Conservation (phyloP, 2,888 invertebrate genomes). For the Eristalis tenax region DNA sequence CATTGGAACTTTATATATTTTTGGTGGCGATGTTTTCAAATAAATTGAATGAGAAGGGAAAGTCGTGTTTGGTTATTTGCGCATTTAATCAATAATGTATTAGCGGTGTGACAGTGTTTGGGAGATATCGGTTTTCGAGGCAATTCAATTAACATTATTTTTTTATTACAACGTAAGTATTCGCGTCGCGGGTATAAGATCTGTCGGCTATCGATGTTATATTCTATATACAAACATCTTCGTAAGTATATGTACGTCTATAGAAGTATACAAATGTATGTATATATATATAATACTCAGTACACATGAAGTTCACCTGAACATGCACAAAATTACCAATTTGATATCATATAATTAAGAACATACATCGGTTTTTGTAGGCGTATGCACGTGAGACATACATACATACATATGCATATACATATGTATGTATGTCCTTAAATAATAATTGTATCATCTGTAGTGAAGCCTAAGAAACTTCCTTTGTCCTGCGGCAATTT, state of each 20-base stretch:
- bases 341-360: neutral
- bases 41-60: constrained; percentile 44
- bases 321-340: neutral
- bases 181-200: neutral
- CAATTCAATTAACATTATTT: constrained; percentile 64
- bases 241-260: neutral
- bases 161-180: constrained; percentile 14
- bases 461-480: neutral
- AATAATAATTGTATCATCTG: neutral
- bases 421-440: neutral
- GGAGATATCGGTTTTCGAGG: constrained; percentile 55
- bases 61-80: constrained; percentile 56
- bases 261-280: neutral
- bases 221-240: too few relatives aligned
- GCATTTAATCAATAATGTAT: constrained; percentile 69
- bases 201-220: neutral
- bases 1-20: constrained; percentile 61
- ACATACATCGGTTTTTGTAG: neutral
- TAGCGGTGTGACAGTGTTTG: constrained; percentile 45
- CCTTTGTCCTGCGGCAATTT: constrained; percentile 5
- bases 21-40: constrained; percentile 54
- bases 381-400: neutral
- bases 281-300: too few relatives aligned
- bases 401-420: neutral
- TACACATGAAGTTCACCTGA: too few relatives aligned